These are phyloP conservation scores for Achroia grisella DNA, from an alignment of 1,140 invertebrate genomes.

Conservation along the genomic window DNA sequence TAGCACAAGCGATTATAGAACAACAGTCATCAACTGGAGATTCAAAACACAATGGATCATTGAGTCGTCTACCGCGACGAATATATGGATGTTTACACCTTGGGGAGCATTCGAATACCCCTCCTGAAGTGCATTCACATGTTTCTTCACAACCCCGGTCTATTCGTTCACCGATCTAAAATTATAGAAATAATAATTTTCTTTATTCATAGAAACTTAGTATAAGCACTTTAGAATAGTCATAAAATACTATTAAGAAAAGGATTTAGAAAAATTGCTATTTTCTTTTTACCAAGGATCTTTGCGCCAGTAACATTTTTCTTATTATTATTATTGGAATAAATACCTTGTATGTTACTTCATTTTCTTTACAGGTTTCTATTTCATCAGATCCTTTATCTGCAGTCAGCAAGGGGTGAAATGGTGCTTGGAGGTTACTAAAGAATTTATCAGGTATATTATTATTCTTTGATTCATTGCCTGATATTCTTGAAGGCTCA, in stretches of 20 bases:
- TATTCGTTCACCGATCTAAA: slow-evolving; percentile 77
- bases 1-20: slow-evolving; percentile 77
- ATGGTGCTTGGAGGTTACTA: slow-evolving; percentile 54
- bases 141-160: slow-evolving; percentile 81
- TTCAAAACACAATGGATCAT: slow-evolving; percentile 84
- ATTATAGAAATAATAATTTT: background rate
- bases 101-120: slow-evolving; percentile 79
- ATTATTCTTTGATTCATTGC: slow-evolving; percentile 31
- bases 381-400: slow-evolving; percentile 45
- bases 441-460: slow-evolving; percentile 58
- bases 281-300: too few species aligned
- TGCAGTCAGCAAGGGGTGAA: slow-evolving; percentile 32
- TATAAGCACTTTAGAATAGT: background rate
- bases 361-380: slow-evolving; percentile 54
- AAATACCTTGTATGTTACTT: slow-evolving; percentile 53
- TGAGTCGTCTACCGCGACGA: slow-evolving; percentile 75
- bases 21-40: slow-evolving; percentile 83
- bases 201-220: too few species aligned
- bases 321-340: too few species aligned
- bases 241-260: too few species aligned
- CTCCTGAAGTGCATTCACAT: slow-evolving; percentile 78
- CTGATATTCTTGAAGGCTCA: slow-evolving; percentile 23
- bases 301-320: too few species aligned
- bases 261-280: too few species aligned
- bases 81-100: slow-evolving; percentile 78